Percentiles rank a stretch among this genome's conserved stretches.
phyloP scores from a whole-genome alignment of 2,888 invertebrate genomes.

The Flexamia atlantica region DNA sequence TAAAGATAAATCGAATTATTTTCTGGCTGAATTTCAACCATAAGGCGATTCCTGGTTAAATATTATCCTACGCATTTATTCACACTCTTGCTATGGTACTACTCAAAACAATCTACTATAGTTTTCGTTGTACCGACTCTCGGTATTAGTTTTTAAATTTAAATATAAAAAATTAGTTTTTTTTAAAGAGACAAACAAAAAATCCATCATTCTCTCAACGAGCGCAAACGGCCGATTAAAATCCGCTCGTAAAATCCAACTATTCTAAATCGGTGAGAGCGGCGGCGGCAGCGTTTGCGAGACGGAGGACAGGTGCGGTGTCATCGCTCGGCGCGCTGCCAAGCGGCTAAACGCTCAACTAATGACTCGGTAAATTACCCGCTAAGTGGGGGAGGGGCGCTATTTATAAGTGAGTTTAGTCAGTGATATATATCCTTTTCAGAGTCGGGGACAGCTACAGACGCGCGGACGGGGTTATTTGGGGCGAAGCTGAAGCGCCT shows the following conservation, averaged over 20 bases:
- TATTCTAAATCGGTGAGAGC: background rate
- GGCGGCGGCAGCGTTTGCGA: background rate
- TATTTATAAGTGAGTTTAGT: slow-evolving; percentile 46
- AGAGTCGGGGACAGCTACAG: slow-evolving; percentile 42
- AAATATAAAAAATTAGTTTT: too few species aligned
- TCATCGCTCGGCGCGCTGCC: slow-evolving; percentile 48
- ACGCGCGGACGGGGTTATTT: slow-evolving; percentile 36
- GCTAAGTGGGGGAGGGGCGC: slow-evolving; percentile 55
- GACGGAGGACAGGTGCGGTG: slow-evolving; percentile 2
- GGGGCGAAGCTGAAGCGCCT: background rate
- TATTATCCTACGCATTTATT: too few species aligned
- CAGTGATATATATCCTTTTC: slow-evolving; percentile 54
- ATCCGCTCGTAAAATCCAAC: background rate
- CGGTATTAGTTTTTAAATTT: too few species aligned
- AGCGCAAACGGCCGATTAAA: background rate
- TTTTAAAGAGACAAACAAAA: too few species aligned
- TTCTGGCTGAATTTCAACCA: too few species aligned
- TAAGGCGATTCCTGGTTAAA: too few species aligned
- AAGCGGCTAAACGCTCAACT: slow-evolving; percentile 59
- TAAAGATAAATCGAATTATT: too few species aligned
- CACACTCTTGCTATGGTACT: too few species aligned
- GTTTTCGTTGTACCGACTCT: too few species aligned
- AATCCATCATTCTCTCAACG: background rate
- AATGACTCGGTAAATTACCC: slow-evolving; percentile 55
- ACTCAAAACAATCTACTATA: too few species aligned